Evolutionary conservation across 2,797 vertebrate genomes (phyloP).

Genomic region (Cossypha heuglini): DNA sequence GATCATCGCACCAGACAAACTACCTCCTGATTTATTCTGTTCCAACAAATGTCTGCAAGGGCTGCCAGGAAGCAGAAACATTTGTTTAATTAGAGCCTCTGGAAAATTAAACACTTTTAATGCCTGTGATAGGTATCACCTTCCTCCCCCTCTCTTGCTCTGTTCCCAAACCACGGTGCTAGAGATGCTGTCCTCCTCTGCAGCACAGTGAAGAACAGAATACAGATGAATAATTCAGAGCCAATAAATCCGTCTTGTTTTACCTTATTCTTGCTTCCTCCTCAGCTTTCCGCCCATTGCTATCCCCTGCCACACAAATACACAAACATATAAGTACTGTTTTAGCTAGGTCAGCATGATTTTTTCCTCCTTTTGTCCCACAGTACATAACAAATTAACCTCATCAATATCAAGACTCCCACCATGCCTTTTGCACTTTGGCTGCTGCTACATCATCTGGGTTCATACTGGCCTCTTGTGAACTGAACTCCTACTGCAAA

Average conservation of each 20-base stretch:
- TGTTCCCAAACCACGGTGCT: not conserved
- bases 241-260: slow-evolving; percentile 40
- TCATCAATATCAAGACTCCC: slow-evolving; percentile 10
- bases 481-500: not conserved
- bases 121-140: slow-evolving; percentile 48
- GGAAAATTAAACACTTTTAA: slow-evolving; percentile 60
- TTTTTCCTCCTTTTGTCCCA: slow-evolving; percentile 18
- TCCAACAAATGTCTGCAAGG: slow-evolving; percentile 44
- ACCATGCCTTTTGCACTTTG: not conserved
- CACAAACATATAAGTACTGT: not conserved
- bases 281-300: slow-evolving; percentile 32
- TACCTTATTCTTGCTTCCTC: slow-evolving; percentile 4
- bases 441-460: not conserved
- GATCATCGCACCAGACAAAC: slow-evolving; percentile 44
- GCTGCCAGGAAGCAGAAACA: slow-evolving; percentile 58
- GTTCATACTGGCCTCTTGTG: not conserved
- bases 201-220: slow-evolving; percentile 18
- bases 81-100: slow-evolving; percentile 69
- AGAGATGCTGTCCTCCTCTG: slow-evolving; percentile 40
- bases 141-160: not conserved
- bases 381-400: not conserved
- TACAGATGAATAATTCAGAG: slow-evolving; percentile 46
- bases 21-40: slow-evolving; percentile 62
- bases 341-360: not conserved
- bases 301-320: not conserved